A percentile compares a stretch with the other conserved stretches of the same genome.
Conservation (phyloP, 2,888 invertebrate species). For the Coenonympha glycerion region DNA sequence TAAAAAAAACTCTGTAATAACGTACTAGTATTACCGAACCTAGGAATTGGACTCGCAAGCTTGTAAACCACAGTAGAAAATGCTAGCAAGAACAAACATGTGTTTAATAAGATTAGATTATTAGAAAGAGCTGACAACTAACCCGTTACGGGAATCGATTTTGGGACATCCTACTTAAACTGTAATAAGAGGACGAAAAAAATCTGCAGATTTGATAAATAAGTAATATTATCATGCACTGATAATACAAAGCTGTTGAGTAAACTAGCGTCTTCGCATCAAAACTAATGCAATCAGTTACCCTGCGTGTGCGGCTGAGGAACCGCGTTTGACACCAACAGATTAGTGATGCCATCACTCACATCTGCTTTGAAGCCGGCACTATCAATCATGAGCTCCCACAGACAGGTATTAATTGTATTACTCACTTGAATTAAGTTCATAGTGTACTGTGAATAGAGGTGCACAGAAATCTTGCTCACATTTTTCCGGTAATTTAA, state of each 20-base stretch:
- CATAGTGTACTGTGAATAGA: not conserved
- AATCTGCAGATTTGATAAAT: not conserved
- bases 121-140: too few relatives aligned
- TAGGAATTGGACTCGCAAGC: too few relatives aligned
- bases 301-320: slow-evolving; percentile 1
- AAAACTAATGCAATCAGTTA: slow-evolving; percentile 1
- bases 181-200: too few relatives aligned
- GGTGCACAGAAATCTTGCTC: not conserved
- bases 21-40: too few relatives aligned
- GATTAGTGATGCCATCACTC: slow-evolving; percentile 38
- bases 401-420: slow-evolving; percentile 52
- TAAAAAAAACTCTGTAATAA: too few relatives aligned
- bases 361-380: slow-evolving; percentile 41
- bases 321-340: slow-evolving; percentile 12
- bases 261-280: not conserved
- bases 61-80: too few relatives aligned
- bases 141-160: too few relatives aligned
- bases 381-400: slow-evolving; percentile 45
- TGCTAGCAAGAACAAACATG: too few relatives aligned
- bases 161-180: too few relatives aligned
- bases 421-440: slow-evolving; percentile 14
- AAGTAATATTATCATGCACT: not conserved
- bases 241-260: not conserved
- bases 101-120: too few relatives aligned
- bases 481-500: not conserved